Percentiles rank a stretch among this genome's conserved stretches.
These are phyloP conservation scores for Dysmachus trigonus DNA, from an alignment of 2,888 invertebrate genomes.

Conservation along the genomic window DNA sequence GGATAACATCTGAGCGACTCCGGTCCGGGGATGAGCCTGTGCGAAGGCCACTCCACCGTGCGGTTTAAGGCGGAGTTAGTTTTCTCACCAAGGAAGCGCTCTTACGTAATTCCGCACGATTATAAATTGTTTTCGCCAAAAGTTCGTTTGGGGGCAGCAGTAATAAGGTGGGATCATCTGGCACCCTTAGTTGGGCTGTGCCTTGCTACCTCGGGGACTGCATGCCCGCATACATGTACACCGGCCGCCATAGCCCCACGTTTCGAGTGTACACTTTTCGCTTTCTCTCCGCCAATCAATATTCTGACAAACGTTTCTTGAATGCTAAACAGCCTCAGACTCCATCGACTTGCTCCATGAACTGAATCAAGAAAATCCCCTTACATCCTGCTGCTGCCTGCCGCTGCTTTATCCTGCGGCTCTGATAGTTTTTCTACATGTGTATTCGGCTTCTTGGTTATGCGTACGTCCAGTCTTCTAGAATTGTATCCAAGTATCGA, in stretches of 20 bases:
- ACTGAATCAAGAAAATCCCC: slow-evolving; percentile 39
- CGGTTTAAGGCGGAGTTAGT: not conserved
- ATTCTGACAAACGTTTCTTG: slow-evolving; percentile 53
- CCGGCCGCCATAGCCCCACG: slow-evolving; percentile 20
- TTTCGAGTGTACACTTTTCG: slow-evolving; percentile 48
- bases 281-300: slow-evolving; percentile 54
- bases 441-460: slow-evolving; percentile 22
- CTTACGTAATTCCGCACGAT: not conserved
- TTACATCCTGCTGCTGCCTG: not conserved
- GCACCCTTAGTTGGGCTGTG: not conserved
- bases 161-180: slow-evolving; percentile 26
- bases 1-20: slow-evolving; percentile 31
- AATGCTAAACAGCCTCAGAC: slow-evolving; percentile 51
- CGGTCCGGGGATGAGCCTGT: not conserved
- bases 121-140: not conserved
- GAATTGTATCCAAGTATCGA: slow-evolving; percentile 30
- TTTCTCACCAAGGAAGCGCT: not conserved
- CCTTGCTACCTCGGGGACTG: slow-evolving; percentile 10
- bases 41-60: not conserved
- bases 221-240: slow-evolving; percentile 29
- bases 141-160: not conserved
- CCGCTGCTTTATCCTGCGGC: not conserved
- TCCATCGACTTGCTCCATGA: slow-evolving; percentile 19
- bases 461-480: slow-evolving; percentile 15
- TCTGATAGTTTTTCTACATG: slow-evolving; percentile 40